A percentile compares a stretch with the other conserved stretches of the same genome.
Evolutionary conservation across 2,797 vertebrate genomes (phyloP).

Genomic region (Apogon hyalosoma): DNA sequence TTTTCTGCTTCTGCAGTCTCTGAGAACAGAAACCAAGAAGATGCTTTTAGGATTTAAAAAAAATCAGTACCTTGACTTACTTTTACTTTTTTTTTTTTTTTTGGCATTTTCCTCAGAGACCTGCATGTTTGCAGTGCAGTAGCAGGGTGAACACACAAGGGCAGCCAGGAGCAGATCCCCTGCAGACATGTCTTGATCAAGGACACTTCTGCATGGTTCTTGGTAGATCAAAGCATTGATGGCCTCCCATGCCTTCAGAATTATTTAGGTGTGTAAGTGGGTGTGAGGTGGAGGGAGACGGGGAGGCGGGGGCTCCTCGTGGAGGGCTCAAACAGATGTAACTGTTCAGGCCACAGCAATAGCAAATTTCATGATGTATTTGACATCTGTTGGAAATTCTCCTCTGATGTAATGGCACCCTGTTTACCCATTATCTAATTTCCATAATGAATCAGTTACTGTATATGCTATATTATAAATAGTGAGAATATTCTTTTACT

Average conservation of each 20-base stretch:
- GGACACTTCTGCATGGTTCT: slow-evolving; percentile 57
- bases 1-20: slow-evolving; percentile 38
- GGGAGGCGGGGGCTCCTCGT: slow-evolving; percentile 2
- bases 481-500: no score
- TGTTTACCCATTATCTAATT: slow-evolving; percentile 33
- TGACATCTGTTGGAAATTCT: slow-evolving; percentile 17
- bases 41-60: background rate
- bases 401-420: slow-evolving; percentile 22
- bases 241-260: slow-evolving; percentile 43
- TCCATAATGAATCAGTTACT: slow-evolving; percentile 9
- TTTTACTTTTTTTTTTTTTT: slow-evolving; percentile 39
- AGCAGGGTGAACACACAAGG: slow-evolving; percentile 47
- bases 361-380: slow-evolving; percentile 20
- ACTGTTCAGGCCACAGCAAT: slow-evolving; percentile 15
- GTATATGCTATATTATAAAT: slow-evolving; percentile 19
- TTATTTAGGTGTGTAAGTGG: slow-evolving; percentile 40
- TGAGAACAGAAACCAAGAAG: slow-evolving; percentile 49
- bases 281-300: background rate
- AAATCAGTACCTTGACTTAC: slow-evolving; percentile 24
- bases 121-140: slow-evolving; percentile 56
- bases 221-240: slow-evolving; percentile 62
- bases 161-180: slow-evolving; percentile 53
- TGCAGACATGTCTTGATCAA: slow-evolving; percentile 61
- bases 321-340: slow-evolving; percentile 13
- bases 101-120: slow-evolving; percentile 46